Evolutionary conservation across 2,113 vertebrate species (phyloP).

Genomic region (Atherinomorus stipes): DNA sequence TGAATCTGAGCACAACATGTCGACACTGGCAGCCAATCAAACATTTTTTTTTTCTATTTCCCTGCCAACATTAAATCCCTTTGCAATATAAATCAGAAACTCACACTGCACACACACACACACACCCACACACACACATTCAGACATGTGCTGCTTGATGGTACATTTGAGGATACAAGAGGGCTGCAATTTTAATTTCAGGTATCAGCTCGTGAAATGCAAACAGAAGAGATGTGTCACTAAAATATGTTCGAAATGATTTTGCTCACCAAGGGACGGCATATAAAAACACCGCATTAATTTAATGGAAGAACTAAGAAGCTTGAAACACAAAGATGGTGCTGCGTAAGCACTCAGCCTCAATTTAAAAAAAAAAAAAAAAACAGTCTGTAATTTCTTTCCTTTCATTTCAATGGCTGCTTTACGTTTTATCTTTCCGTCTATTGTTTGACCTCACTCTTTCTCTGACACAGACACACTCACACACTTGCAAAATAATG

Average conservation of each 20-base stretch:
- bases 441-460: constrained; percentile 40
- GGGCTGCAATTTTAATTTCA: not conserved
- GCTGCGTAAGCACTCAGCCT: not conserved
- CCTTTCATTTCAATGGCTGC: constrained; percentile 52
- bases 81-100: constrained; percentile 35
- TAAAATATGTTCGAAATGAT: not conserved
- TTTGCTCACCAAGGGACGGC: constrained; percentile 1
- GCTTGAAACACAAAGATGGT: constrained; percentile 3
- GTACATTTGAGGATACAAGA: constrained; percentile 29
- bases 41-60: constrained; percentile 50
- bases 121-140: not conserved
- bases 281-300: constrained; percentile 16
- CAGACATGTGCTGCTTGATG: not conserved
- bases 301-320: not conserved
- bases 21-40: constrained; percentile 72
- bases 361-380: not conserved
- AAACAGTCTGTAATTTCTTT: constrained; percentile 55
- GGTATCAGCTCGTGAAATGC: constrained; percentile 13
- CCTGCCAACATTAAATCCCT: constrained; percentile 62
- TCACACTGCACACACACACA: not conserved
- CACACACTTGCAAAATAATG: constrained; percentile 20
- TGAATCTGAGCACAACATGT: constrained; percentile 66
- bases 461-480: constrained; percentile 14
- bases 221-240: constrained; percentile 10
- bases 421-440: constrained; percentile 52